Evolutionary conservation across 2,797 vertebrate genomes (phyloP), one percentile per base, ranked within the genome.

Genomic region (Sebastiscus tertius): DNA sequence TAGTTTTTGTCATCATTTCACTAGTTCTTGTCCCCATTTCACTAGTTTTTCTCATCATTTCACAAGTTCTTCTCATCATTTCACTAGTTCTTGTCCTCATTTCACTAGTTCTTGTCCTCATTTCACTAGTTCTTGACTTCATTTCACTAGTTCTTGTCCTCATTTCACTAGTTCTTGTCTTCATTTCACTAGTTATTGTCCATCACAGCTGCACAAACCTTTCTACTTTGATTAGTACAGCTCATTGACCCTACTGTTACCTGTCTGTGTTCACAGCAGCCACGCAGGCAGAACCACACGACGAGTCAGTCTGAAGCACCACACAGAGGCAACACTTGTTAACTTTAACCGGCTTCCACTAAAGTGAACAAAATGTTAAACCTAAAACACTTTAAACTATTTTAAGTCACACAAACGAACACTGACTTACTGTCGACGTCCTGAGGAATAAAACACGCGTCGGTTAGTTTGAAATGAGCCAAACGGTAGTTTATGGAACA

Each of bases 211-310:
- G 5, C 13, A 29, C 2, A 10, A 9, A 52, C 14, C n/a, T 26
- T 4, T 26, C 5, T 36, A 29, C 29, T 33, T 60, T 26, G 12
- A n/a, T 34, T 27, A 5, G 36, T 5, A 36, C 11, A 26, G 10
- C n/a, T 62, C 16, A 2, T 39, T 39, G 12, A 39, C 2, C 8
- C 0, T 49, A 9, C 46, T 46, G 46, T 49, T 20, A 2, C 9
- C 36, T 12, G 49, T 8, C n/a, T 20, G 18, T 49, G 18, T 8
- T 6, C 13, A 26, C 56, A 18, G 26, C 1, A 46, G 81, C 81
- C 79, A 84, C 85, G 79, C 61, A 18, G 79, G 54, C 79, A 81
- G 6, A 52, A 6, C 10, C 11, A 20, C 7, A 49, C 3, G 46
- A 5, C 4, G 8, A 3, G 22, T 16, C 55, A 24, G 24, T 55